A percentile compares a stretch with the other conserved stretches of the same genome.
These are phyloP conservation scores for Acanthopagrus latus DNA, from an alignment of 2,797 vertebrate species.

Conservation along the genomic window DNA sequence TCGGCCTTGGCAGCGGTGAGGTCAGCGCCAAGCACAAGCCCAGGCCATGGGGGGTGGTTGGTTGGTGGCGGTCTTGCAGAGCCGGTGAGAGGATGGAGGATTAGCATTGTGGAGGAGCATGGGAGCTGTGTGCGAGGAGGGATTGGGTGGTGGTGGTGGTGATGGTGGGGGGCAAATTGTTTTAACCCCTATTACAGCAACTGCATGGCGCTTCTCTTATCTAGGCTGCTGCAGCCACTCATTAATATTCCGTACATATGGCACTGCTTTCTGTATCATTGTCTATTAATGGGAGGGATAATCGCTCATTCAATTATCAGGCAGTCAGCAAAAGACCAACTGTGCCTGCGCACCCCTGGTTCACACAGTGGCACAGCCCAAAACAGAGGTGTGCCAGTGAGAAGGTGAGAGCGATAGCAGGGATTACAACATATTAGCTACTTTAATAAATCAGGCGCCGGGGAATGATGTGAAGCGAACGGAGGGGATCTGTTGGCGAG, in stretches of 20 bases:
- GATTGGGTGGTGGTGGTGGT: conserved; percentile 44
- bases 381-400: conserved; percentile 86
- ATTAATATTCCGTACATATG: conserved; percentile 99
- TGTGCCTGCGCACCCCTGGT: conserved; percentile 78
- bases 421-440: conserved; percentile 91
- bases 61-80: conserved; percentile 61
- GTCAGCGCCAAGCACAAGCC: conserved; percentile 69
- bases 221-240: conserved; percentile 95
- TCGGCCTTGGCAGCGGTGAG: conserved; percentile 65
- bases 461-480: conserved; percentile 60
- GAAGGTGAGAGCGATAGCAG: conserved; percentile 90
- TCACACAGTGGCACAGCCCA: conserved; percentile 84
- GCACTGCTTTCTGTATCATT: conserved; percentile 95
- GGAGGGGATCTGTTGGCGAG: conserved; percentile 45
- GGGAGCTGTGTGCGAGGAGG: conserved; percentile 27
- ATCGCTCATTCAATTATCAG: conserved; percentile 99
- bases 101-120: conserved; percentile 66
- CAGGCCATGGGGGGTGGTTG: conserved; percentile 56
- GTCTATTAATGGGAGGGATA: conserved; percentile 98
- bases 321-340: conserved; percentile 93
- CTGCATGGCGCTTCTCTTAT: conserved; percentile 88
- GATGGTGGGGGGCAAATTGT: conserved; percentile 81
- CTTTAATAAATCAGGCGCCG: conserved; percentile 80
- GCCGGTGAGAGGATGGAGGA: conserved; percentile 67
- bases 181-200: conserved; percentile 87